Base-by-base conservation (phyloP, 2,888 invertebrate genomes). In the Drosophila picticornis region DNA sequence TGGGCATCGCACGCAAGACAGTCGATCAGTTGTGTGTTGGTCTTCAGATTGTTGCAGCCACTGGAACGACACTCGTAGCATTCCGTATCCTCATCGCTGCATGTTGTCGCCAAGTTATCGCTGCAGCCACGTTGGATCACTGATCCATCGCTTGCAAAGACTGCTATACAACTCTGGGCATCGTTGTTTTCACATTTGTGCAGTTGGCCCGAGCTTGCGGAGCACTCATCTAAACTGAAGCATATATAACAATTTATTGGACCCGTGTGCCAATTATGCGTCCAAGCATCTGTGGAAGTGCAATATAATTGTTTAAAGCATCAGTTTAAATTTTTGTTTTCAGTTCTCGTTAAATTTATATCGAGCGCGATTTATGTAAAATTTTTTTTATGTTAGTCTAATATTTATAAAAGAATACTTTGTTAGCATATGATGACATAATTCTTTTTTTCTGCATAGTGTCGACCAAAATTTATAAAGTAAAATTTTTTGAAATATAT, bases 31-130 rank as follows among this genome's bases (percentile, higher is more conserved):
- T 90, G 80, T 0, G 43, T 9, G 25, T 75, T 72, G 31, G 53
- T 56, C 10, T 61, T 65, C 3, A 91, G 84, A 22, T 69, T 57
- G 70, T 93, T 93, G 68, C 93, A 93, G 36, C 85, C 90, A 66
- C 75, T 83, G 1, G 93, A 93, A 29, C 85, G 88, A 46, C 93
- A 93, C 46, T 89, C 78, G 57, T 89, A 83, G 69, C 93, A 93
- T 2, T 68, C 57, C 16, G 67, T 72, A 0, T 55, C 69, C 9
- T 52, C 59, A 0, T 2, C 66, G 4, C 64, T 48, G 59, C 92
- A 92, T 0, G 46, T 53, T 0, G 48, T 31, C 2, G 51, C 73
- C 4, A 91, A 58, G 0, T 31, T 50, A 55, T 90, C 83, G 27
- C 83, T 87, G 80, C 91, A 92, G 13, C 92, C 92, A 3, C 92